Percentiles rank a stretch among this genome's conserved stretches.
These are phyloP conservation scores for Schizopygopsis malacanthus DNA, from an alignment of 2,797 vertebrate genomes.

Conservation along the genomic window DNA sequence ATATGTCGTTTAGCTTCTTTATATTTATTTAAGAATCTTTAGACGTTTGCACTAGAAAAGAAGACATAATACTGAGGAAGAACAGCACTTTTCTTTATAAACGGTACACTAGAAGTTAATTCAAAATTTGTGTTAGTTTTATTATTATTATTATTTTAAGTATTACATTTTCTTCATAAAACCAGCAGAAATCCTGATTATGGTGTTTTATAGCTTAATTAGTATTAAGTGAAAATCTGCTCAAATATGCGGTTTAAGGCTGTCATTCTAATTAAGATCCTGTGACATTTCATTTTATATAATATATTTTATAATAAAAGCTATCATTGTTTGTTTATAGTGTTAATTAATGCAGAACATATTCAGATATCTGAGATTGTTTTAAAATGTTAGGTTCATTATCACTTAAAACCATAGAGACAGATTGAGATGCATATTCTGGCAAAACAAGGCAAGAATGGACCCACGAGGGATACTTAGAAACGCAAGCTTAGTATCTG, in stretches of 20 bases:
- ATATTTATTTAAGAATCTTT: neutral
- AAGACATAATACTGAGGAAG: neutral
- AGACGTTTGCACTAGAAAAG: neutral
- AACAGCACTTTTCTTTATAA: neutral
- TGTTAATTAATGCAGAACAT: slow-evolving; percentile 23
- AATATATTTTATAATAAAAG: neutral
- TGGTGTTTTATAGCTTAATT: neutral
- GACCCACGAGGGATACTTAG: slow-evolving; percentile 8
- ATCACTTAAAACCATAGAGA: slow-evolving; percentile 31
- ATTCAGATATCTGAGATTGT: slow-evolving; percentile 9
- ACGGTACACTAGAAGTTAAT: neutral
- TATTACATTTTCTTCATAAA: neutral
- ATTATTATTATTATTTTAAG: neutral
- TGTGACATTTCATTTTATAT: neutral
- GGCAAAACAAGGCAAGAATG: slow-evolving; percentile 14
- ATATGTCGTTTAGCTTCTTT: neutral
- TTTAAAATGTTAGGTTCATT: slow-evolving; percentile 23
- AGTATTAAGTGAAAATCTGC: neutral
- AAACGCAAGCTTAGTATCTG: slow-evolving; percentile 26
- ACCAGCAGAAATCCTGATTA: neutral
- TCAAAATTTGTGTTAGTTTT: too few species aligned
- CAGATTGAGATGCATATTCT: slow-evolving; percentile 33
- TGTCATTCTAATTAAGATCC: neutral
- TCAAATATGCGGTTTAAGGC: neutral
- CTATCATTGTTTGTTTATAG: slow-evolving; percentile 21